Evolutionary conservation across 2,797 vertebrate genomes (phyloP).

Genomic region (Phataginus tetradactyla): DNA sequence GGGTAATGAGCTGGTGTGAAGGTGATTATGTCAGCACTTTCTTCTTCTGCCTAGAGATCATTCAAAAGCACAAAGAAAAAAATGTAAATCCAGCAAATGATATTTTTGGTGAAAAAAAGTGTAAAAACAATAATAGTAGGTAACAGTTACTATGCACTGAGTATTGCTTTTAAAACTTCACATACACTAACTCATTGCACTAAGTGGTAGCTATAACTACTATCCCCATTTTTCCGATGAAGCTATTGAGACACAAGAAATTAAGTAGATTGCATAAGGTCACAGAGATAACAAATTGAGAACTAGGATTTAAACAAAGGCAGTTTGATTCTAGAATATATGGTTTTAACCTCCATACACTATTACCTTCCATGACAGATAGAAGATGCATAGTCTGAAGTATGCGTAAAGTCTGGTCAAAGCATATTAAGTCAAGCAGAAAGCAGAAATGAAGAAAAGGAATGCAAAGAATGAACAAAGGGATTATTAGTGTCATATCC

Average conservation of each 20-base stretch:
- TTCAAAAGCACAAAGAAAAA: background rate
- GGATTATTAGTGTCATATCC: background rate
- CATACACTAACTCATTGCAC: background rate
- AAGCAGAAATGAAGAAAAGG: background rate
- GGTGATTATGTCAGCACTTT: background rate
- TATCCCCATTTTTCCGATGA: background rate
- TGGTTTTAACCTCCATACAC: background rate
- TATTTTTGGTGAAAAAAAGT: background rate
- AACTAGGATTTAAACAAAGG: background rate
- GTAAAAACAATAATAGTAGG: background rate
- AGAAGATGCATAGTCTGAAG: background rate
- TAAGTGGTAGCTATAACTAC: background rate
- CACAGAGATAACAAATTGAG: background rate
- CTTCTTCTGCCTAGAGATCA: background rate
- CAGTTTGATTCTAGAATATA: background rate
- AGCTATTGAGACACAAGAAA: background rate
- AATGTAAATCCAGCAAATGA: background rate
- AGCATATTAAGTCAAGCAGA: background rate
- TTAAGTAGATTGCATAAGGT: background rate
- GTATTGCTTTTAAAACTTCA: background rate
- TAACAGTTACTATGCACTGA: background rate
- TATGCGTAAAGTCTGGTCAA: background rate
- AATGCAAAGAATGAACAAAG: background rate
- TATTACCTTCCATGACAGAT: background rate
- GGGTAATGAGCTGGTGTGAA: background rate